Conservation (phyloP, 1,140 invertebrate genomes). For the Drosophila albomicans region DNA sequence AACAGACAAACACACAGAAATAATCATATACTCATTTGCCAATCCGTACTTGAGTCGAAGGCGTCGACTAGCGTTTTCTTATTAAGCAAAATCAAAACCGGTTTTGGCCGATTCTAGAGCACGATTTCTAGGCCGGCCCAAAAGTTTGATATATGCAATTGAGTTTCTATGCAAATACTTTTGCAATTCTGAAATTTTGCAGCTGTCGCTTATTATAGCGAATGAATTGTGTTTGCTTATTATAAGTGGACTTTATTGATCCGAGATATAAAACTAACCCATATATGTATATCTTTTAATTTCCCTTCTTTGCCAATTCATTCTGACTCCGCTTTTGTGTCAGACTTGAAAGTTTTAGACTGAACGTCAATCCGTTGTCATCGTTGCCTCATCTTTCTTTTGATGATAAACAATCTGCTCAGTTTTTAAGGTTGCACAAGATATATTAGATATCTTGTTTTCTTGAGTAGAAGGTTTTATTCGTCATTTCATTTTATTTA, state of each 20-base stretch:
- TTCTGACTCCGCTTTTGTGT: neutral
- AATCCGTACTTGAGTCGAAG: constrained; percentile 41
- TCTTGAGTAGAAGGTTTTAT: neutral
- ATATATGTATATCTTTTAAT: neutral
- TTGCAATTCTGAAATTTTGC: constrained; percentile 10
- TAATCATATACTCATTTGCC: constrained; percentile 13
- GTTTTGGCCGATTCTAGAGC: constrained; percentile 66
- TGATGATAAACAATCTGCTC: neutral
- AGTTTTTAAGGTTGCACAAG: neutral
- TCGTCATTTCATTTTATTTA: too few relatives aligned
- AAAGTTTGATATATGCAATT: constrained; percentile 10
- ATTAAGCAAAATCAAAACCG: constrained; percentile 53
- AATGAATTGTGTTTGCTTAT: neutral
- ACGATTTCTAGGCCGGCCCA: constrained; percentile 36
- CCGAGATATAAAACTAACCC: neutral
- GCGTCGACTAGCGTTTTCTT: constrained; percentile 10
- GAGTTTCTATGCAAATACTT: constrained; percentile 40
- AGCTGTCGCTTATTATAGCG: neutral
- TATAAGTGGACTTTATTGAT: neutral
- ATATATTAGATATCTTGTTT: neutral
- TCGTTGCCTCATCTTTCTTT: neutral
- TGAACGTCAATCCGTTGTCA: neutral
- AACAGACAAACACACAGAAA: neutral
- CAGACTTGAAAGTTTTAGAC: too few relatives aligned
- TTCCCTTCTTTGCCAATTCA: neutral